A percentile compares a stretch with the other conserved stretches of the same genome.
phyloP scores from a whole-genome alignment of 35 echinoderm and acorn worm genomes.

The Apostichopus californicus region DNA sequence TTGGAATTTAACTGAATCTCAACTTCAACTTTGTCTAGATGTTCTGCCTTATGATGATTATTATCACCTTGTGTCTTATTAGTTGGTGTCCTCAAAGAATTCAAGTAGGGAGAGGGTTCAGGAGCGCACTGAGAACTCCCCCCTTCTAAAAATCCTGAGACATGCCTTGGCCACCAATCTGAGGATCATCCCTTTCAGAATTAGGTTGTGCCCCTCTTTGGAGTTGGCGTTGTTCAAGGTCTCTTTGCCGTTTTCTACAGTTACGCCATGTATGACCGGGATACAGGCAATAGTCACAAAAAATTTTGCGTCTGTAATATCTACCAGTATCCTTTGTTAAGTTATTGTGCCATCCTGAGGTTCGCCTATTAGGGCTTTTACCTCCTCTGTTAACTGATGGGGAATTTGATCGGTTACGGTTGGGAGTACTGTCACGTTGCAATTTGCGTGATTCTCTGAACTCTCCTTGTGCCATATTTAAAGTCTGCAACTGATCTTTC shows the following conservation, averaged over 20 bases:
- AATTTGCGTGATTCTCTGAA: no score
- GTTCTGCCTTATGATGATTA: no score
- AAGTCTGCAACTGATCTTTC: slow-evolving; percentile 57
- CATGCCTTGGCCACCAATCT: neutral
- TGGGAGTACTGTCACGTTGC: no score
- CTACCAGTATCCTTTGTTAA: neutral
- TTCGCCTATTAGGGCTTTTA: neutral
- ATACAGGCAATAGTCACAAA: neutral
- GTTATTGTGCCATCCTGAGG: neutral
- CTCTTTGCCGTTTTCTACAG: neutral
- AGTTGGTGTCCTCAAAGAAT: no score
- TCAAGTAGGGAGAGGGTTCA: no score
- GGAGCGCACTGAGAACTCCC: neutral
- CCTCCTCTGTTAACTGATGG: neutral
- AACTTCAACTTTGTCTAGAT: no score
- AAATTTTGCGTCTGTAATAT: neutral
- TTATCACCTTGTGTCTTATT: no score
- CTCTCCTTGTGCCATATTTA: neutral
- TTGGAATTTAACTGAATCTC: no score
- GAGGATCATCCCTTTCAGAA: neutral
- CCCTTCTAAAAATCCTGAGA: slow-evolving; percentile 3
- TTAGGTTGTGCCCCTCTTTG: neutral
- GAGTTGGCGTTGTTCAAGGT: neutral
- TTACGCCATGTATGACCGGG: neutral
- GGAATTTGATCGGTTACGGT: no score